phyloP scores from a whole-genome alignment of 2,113 vertebrate genomes.

The Anhinga rufa region DNA sequence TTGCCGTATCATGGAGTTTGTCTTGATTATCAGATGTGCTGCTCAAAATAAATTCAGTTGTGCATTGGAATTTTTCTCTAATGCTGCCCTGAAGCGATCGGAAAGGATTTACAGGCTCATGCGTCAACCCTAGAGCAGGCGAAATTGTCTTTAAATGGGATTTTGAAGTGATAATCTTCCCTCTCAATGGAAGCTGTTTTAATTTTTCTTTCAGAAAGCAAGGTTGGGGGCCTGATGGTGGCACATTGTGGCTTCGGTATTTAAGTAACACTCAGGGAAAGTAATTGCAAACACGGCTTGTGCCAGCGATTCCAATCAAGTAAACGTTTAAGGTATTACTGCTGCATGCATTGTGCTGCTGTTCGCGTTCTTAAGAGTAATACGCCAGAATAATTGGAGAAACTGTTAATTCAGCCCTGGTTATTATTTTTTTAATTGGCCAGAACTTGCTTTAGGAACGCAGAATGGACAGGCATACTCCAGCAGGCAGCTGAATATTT shows the following conservation, averaged over 20 bases:
- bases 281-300: not conserved
- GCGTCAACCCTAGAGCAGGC: not conserved
- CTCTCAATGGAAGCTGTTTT: not conserved
- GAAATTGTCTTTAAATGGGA: not conserved
- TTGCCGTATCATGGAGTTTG: not conserved
- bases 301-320: not conserved
- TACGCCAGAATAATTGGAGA: not conserved
- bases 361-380: not conserved
- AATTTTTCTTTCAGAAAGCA: not conserved
- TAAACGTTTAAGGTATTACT: not conserved
- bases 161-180: not conserved
- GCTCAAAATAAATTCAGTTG: not conserved
- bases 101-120: not conserved
- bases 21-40: not conserved
- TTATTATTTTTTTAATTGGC: not conserved
- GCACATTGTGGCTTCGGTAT: not conserved
- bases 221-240: not conserved
- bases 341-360: not conserved
- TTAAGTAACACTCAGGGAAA: not conserved
- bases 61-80: not conserved
- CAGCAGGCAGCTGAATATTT: not conserved
- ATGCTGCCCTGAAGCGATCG: not conserved
- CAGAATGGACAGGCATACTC: rapidly evolving
- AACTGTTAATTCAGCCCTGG: not conserved
- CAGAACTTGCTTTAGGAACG: not conserved